phyloP scores from a whole-genome alignment of 2,888 invertebrate species.

The Theristus sp. region DNA sequence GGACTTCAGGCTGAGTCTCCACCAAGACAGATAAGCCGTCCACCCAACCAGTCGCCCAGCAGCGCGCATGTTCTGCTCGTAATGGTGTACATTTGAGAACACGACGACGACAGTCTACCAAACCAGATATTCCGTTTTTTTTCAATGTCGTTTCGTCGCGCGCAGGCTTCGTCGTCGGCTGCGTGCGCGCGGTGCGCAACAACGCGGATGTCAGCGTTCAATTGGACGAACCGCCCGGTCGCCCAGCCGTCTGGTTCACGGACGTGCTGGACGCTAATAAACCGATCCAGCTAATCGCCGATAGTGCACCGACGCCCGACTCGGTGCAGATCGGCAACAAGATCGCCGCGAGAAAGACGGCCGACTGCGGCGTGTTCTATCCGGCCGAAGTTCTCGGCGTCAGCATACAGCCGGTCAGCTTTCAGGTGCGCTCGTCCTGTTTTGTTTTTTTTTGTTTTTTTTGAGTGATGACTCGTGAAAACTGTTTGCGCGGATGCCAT shows the following conservation, averaged over 20 bases:
- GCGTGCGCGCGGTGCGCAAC: not conserved
- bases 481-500: not conserved
- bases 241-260: not conserved
- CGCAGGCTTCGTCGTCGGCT: not conserved
- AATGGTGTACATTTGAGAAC: too few species aligned
- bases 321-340: not conserved
- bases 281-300: not conserved
- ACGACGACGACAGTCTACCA: too few species aligned
- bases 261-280: not conserved
- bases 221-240: not conserved
- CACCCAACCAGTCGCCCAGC: not conserved
- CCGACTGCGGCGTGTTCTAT: slow-evolving; percentile 1
- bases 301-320: not conserved
- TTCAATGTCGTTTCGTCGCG: not conserved
- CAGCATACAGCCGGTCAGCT: slow-evolving; percentile 6
- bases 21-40: too few species aligned
- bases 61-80: too few species aligned
- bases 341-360: not conserved
- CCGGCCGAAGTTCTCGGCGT: slow-evolving; percentile 6
- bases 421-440: slow-evolving; percentile 2
- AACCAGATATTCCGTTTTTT: too few species aligned
- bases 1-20: too few species aligned
- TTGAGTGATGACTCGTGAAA: not conserved
- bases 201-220: not conserved
- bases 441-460: not conserved